Evolutionary conservation across 2,797 vertebrate species (phyloP).

Genomic region (Trematomus bernacchii): DNA sequence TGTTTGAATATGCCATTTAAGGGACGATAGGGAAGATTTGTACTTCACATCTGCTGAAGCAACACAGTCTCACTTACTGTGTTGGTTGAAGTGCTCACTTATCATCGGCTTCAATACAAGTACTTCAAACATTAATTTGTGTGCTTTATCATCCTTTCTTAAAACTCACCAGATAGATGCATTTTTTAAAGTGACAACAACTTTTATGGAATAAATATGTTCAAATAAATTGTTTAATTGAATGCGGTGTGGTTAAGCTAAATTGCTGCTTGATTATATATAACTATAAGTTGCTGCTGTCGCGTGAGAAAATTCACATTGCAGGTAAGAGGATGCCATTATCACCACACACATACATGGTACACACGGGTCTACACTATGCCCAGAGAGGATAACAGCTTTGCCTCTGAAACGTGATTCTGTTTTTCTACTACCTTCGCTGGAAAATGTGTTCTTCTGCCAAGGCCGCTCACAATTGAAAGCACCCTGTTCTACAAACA

Average conservation of each 20-base stretch:
- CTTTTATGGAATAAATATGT: too few relatives aligned
- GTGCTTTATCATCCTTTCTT: not conserved
- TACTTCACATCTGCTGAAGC: not conserved
- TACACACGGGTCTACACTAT: not conserved
- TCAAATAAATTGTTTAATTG: too few relatives aligned
- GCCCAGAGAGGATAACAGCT: not conserved
- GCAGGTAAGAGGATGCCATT: conserved; percentile 29
- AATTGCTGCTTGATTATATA: not conserved
- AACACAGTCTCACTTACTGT: too few relatives aligned
- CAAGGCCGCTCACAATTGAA: not conserved
- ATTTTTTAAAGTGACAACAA: too few relatives aligned
- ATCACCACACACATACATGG: conserved; percentile 8
- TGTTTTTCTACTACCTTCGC: conserved; percentile 23
- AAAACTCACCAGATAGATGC: not conserved
- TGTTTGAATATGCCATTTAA: not conserved
- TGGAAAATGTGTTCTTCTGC: not conserved
- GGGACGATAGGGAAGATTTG: not conserved
- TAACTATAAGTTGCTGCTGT: not conserved
- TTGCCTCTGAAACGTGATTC: conserved; percentile 35
- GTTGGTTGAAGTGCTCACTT: not conserved
- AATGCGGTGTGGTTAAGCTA: not conserved
- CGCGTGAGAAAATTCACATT: conserved; percentile 29
- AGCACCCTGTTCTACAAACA: not conserved
- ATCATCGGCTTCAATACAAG: not conserved
- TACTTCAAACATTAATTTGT: not conserved